A percentile compares a stretch with the other conserved stretches of the same genome.
Evolutionary conservation across 2,797 vertebrate genomes (phyloP).

Genomic region (Xenentodon cancila): DNA sequence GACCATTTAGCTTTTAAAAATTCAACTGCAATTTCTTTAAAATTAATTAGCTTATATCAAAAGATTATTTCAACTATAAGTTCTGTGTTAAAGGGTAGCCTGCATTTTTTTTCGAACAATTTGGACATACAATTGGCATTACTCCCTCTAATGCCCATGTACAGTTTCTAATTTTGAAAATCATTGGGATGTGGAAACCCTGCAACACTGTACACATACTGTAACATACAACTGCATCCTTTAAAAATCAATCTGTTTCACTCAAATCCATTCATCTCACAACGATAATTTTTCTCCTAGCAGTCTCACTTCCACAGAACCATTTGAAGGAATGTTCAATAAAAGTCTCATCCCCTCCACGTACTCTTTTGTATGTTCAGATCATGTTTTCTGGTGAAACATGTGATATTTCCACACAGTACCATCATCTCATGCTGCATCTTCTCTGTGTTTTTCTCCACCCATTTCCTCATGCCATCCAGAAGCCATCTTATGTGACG

Average conservation of each 20-base stretch:
- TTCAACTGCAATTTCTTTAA: no score
- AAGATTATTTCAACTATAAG: no score
- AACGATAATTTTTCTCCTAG: neutral
- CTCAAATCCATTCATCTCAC: neutral
- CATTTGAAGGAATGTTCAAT: conserved; percentile 6
- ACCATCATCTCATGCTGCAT: conserved; percentile 64
- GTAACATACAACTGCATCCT: neutral
- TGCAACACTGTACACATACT: neutral
- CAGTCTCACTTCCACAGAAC: neutral
- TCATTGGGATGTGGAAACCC: no score
- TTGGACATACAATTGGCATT: no score
- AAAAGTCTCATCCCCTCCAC: neutral
- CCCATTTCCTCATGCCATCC: conserved; percentile 55
- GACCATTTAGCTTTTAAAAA: no score
- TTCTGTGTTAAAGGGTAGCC: no score
- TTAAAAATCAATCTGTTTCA: neutral
- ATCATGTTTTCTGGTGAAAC: conserved; percentile 35
- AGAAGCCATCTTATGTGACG: conserved; percentile 89
- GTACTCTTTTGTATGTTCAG: conserved; percentile 18
- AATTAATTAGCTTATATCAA: no score
- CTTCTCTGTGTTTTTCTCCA: conserved; percentile 66
- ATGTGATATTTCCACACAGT: conserved; percentile 27
- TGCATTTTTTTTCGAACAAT: no score
- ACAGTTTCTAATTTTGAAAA: no score
- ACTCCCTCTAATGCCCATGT: no score